Conservation (phyloP, 2,797 vertebrate species). For the Novumbra hubbsi region DNA sequence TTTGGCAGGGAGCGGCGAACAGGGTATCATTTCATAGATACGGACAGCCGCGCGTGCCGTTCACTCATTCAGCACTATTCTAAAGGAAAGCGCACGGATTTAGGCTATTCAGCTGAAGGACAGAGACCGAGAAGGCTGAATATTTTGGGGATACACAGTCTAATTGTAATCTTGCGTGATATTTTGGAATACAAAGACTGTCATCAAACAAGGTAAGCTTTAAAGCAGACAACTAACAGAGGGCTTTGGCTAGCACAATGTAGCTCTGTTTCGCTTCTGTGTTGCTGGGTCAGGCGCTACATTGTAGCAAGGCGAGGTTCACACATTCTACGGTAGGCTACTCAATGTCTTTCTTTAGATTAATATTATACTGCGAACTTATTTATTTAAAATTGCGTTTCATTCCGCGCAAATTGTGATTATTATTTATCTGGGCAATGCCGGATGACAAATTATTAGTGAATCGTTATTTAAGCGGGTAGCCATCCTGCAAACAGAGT, state of each 20-base stretch:
- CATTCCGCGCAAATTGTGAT: not conserved
- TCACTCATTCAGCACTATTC: conserved; percentile 66
- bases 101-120: conserved; percentile 47
- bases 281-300: conserved; percentile 5
- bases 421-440: not conserved
- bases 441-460: not conserved
- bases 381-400: not conserved
- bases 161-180: conserved; percentile 44
- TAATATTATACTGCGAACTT: not conserved
- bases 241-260: conserved; percentile 55
- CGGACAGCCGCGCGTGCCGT: conserved; percentile 69
- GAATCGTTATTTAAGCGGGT: not conserved
- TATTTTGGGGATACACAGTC: conserved; percentile 55
- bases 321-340: conserved; percentile 1
- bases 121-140: conserved; percentile 42
- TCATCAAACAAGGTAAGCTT: conserved; percentile 63
- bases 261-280: conserved; percentile 32
- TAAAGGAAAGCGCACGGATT: conserved; percentile 69
- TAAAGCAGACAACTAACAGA: conserved; percentile 37
- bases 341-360: not conserved
- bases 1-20: conserved; percentile 72
- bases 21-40: conserved; percentile 68
- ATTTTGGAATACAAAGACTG: conserved; percentile 64
- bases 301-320: conserved; percentile 28
- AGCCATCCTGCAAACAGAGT: conserved; percentile 8